These are phyloP conservation scores for Vandiemenella viatica DNA, from an alignment of 2,888 invertebrate genomes.

Conservation along the genomic window DNA sequence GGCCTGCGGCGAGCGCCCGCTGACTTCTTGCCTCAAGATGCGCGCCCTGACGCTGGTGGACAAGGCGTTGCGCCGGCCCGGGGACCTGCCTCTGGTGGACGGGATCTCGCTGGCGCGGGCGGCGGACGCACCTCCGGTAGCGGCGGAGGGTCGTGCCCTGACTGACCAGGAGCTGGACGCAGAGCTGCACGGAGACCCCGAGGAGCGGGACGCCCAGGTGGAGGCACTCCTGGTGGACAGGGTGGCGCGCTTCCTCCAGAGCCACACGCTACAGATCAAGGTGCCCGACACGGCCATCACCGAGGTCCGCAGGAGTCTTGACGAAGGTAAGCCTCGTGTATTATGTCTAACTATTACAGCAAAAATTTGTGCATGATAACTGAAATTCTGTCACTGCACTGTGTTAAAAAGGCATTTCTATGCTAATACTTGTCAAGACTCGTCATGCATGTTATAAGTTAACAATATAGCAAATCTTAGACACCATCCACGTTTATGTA, in stretches of 20 bases:
- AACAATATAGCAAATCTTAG: no score
- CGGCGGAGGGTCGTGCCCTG: conserved; percentile 25
- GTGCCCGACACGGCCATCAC: conserved; percentile 57
- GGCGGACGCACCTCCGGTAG: conserved; percentile 25
- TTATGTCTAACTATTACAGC: no score
- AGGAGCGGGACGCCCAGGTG: conserved; percentile 53
- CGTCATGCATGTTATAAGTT: no score
- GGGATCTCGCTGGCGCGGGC: conserved; percentile 41
- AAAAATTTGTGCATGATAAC: no score
- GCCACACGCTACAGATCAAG: conserved; percentile 66
- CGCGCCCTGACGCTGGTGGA: conserved; percentile 55
- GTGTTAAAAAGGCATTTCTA: no score
- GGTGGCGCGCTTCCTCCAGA: conserved; percentile 57
- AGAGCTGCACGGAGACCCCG: conserved; percentile 43
- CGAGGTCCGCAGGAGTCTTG: conserved; percentile 60
- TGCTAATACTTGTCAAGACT: no score
- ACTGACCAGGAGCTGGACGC: conserved; percentile 30
- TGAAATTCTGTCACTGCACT: no score
- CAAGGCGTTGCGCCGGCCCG: conserved; percentile 33
- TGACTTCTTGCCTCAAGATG: conserved; percentile 60
- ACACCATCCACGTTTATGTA: no score
- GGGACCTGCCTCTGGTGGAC: conserved; percentile 43
- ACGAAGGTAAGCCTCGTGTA: conserved; percentile 71
- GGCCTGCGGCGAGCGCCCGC: conserved; percentile 52
- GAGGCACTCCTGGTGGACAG: conserved; percentile 58